Percentiles rank a stretch among this genome's conserved stretches.
These are phyloP conservation scores for Enoplosus armatus DNA, from an alignment of 2,797 vertebrate genomes.

Conservation along the genomic window DNA sequence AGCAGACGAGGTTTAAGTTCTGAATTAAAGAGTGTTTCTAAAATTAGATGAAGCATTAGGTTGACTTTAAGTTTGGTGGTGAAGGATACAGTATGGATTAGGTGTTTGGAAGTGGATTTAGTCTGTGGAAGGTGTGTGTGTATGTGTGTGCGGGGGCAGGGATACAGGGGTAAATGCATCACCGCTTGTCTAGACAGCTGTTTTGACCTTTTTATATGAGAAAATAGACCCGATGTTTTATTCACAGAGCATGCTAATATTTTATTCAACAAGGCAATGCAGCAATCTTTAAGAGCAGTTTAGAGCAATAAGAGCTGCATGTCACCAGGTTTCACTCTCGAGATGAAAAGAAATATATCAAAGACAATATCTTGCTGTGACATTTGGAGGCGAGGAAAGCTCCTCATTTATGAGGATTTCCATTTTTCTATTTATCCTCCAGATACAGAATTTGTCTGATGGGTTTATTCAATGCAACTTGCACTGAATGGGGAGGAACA, in stretches of 20 bases:
- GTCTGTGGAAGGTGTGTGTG: background rate
- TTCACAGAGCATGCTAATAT: constrained; percentile 57
- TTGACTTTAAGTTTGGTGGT: background rate
- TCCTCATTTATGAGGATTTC: constrained; percentile 47
- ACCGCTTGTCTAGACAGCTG: constrained; percentile 48
- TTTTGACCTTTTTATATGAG: constrained; percentile 67
- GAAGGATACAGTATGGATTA: background rate
- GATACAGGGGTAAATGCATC: constrained; percentile 31
- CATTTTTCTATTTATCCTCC: constrained; percentile 44
- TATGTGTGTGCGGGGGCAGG: background rate
- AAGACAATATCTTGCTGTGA: constrained; percentile 52
- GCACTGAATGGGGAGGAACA: background rate
- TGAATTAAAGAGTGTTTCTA: background rate
- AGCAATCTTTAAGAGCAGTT: constrained; percentile 47
- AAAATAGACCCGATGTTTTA: constrained; percentile 64
- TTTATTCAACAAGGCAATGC: constrained; percentile 51
- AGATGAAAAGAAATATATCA: constrained; percentile 64
- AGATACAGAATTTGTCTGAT: constrained; percentile 10
- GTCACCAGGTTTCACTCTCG: constrained; percentile 55
- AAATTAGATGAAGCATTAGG: background rate
- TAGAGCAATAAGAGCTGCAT: constrained; percentile 36
- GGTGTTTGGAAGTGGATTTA: background rate
- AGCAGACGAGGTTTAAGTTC: background rate
- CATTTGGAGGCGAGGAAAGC: constrained; percentile 43
- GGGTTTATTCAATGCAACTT: constrained; percentile 9